A percentile compares a stretch with the other conserved stretches of the same genome.
Conservation (phyloP, 2,888 invertebrate genomes). For the Antitype chi region DNA sequence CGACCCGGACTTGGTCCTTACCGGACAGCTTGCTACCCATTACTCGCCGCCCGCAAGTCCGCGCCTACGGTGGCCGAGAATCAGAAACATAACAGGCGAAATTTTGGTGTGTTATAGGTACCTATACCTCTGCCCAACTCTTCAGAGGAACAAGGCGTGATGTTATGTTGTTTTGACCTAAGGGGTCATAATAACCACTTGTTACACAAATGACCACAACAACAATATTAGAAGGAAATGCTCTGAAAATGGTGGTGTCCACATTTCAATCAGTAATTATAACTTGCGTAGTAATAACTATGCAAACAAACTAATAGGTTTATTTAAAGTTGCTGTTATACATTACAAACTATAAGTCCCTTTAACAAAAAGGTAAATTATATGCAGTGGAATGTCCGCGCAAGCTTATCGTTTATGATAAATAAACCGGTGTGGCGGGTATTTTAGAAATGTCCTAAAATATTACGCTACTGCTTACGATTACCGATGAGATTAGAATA, state of each 20-base stretch:
- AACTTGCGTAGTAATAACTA: conserved; percentile 40
- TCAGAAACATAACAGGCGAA: too few relatives aligned
- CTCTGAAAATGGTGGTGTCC: conserved; percentile 25
- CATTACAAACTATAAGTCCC: conserved; percentile 32
- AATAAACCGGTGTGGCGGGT: conserved; percentile 45
- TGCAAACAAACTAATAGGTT: conserved; percentile 42
- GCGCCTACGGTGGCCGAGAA: too few relatives aligned
- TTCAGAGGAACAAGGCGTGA: too few relatives aligned
- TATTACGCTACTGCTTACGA: conserved; percentile 46
- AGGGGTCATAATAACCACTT: not conserved
- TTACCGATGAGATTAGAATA: conserved; percentile 54
- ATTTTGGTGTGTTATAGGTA: too few relatives aligned
- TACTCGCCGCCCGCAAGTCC: too few relatives aligned
- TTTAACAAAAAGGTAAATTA: conserved; percentile 59
- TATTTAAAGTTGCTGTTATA: conserved; percentile 46
- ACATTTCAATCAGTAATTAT: conserved; percentile 31
- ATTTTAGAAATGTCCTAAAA: conserved; percentile 55
- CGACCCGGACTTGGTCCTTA: too few relatives aligned
- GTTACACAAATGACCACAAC: not conserved
- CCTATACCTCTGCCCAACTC: too few relatives aligned
- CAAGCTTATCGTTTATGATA: conserved; percentile 56
- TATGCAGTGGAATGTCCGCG: conserved; percentile 51
- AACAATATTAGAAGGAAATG: conserved; percentile 34
- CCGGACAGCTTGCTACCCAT: too few relatives aligned
- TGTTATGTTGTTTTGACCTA: not conserved